Evolutionary conservation across 23 tunicate genomes (phyloP).

Genomic region (Corella eumyota): DNA sequence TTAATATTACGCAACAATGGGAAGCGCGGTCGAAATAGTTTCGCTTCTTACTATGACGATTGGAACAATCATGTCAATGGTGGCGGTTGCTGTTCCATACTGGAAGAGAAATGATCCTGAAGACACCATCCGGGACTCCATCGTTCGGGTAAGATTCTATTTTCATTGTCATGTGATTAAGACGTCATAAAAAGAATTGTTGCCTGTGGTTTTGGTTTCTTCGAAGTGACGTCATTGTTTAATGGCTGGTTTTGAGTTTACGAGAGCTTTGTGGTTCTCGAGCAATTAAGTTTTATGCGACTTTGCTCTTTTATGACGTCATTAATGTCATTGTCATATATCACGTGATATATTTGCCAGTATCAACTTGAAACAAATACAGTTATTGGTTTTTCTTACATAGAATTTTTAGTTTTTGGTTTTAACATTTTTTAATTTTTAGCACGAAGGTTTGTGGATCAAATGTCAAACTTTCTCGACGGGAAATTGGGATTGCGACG

Average conservation of each 20-base stretch:
- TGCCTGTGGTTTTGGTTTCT: no score
- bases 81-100: slow-evolving; percentile 51
- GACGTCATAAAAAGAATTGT: no score
- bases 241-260: no score
- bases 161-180: no score
- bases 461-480: slow-evolving; percentile 41
- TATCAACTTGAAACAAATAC: no score
- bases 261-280: no score
- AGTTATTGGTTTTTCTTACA: background rate
- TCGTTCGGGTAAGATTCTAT: slow-evolving; percentile 43
- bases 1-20: slow-evolving; percentile 1
- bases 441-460: slow-evolving; percentile 61
- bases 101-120: slow-evolving; percentile 88
- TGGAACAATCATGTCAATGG: slow-evolving; percentile 25
- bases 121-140: slow-evolving; percentile 75
- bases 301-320: no score
- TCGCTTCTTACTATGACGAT: slow-evolving; percentile 6
- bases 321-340: no score
- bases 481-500: slow-evolving; percentile 70
- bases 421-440: slow-evolving; percentile 2
- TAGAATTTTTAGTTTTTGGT: background rate
- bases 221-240: no score
- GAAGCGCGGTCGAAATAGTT: slow-evolving; percentile 3
- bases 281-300: no score
- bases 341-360: no score